These are phyloP conservation scores for Ericerus pela DNA, from an alignment of 1,140 invertebrate species.

Conservation along the genomic window DNA sequence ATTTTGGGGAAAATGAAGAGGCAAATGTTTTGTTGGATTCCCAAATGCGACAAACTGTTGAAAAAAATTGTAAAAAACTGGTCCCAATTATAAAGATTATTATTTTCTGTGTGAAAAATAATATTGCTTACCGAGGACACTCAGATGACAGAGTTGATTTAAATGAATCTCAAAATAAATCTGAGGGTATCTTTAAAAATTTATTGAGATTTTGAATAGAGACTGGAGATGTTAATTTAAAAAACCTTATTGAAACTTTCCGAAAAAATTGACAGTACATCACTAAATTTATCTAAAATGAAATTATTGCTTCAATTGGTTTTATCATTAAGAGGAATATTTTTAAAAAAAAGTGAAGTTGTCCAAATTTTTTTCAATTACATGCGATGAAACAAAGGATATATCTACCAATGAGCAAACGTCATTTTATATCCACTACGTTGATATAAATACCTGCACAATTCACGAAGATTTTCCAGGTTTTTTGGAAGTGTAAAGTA, in stretches of 20 bases:
- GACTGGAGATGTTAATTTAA: conserved; percentile 18
- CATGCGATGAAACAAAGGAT: conserved; percentile 5
- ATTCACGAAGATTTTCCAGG: conserved; percentile 21
- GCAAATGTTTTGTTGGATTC: background rate
- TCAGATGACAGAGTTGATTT: background rate
- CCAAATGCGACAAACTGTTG: background rate
- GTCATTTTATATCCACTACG: background rate
- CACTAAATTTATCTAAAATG: conserved; percentile 1
- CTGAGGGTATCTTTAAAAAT: conserved; percentile 22
- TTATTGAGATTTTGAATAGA: conserved; percentile 21
- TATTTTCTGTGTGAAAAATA: background rate
- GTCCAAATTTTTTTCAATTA: conserved; percentile 7
- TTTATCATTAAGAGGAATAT: conserved; percentile 2
- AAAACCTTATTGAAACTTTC: conserved; percentile 14
- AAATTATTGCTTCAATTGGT: no score
- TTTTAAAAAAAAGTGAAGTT: no score
- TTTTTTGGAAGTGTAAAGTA: conserved; percentile 21
- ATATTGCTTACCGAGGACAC: background rate
- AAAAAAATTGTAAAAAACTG: background rate
- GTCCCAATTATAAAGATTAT: conserved; percentile 7
- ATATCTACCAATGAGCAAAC: background rate
- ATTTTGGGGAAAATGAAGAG: background rate
- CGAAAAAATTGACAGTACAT: background rate
- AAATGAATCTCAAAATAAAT: conserved; percentile 13
- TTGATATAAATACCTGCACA: background rate